Evolutionary conservation across 2,797 vertebrate genomes (phyloP).

Genomic region (Pipistrellus pygmaeus): DNA sequence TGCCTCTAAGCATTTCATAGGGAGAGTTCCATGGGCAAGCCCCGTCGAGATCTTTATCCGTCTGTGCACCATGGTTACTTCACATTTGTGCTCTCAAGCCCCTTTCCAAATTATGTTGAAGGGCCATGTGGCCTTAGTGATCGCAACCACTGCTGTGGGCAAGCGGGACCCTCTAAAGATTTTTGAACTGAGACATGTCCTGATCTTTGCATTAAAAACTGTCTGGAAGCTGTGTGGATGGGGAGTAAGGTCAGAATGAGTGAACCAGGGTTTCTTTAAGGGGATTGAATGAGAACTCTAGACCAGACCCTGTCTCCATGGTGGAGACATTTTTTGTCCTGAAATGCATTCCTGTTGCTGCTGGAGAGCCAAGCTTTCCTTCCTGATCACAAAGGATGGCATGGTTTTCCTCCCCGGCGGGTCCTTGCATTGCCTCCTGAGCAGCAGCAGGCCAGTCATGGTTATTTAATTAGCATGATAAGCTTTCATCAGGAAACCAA

Average conservation of each 20-base stretch:
- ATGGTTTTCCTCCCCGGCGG: constrained; percentile 74
- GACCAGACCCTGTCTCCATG: fast-evolving
- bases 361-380: neutral
- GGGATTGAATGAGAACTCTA: neutral
- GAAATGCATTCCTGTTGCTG: neutral
- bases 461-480: constrained; percentile 84
- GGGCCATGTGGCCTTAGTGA: fast-evolving
- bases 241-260: neutral
- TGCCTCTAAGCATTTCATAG: neutral
- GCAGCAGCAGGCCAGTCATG: constrained; percentile 67
- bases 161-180: neutral
- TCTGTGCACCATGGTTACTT: too few relatives aligned
- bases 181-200: neutral
- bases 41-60: neutral
- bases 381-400: constrained; percentile 63
- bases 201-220: neutral
- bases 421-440: constrained; percentile 68
- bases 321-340: neutral
- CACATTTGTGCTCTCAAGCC: neutral
- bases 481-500: constrained; percentile 84
- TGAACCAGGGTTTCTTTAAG: neutral
- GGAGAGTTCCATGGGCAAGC: neutral
- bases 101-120: neutral
- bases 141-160: neutral
- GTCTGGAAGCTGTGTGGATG: neutral